Percentiles rank a stretch among this genome's conserved stretches.
Conservation (phyloP, 1,140 invertebrate genomes). For the Nilaparvata lugens region DNA sequence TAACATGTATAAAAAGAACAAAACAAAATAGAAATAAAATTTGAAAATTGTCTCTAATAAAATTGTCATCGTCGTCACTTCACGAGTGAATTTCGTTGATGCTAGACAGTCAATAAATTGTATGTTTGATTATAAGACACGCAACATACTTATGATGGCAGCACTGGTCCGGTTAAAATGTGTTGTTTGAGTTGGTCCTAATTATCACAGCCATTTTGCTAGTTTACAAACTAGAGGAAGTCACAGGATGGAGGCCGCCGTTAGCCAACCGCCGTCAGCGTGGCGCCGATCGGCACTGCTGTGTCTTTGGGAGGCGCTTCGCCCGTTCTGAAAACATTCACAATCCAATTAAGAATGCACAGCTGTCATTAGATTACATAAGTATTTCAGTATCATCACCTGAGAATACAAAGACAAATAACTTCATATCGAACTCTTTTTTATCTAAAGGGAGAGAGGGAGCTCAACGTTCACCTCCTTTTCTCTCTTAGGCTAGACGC, state of each 20-base stretch:
- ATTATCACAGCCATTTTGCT: neutral
- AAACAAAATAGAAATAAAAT: too few relatives aligned
- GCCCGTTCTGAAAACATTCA: neutral
- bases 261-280: conserved; percentile 14
- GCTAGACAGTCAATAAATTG: too few relatives aligned
- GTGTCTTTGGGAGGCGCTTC: neutral
- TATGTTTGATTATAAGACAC: too few relatives aligned
- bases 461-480: neutral
- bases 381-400: neutral
- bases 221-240: conserved; percentile 1
- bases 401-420: neutral
- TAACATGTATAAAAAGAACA: too few relatives aligned
- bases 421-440: neutral
- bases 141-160: too few relatives aligned
- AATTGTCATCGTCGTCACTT: too few relatives aligned
- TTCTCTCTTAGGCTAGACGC: too few relatives aligned
- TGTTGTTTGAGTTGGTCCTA: neutral
- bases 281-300: neutral
- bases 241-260: neutral
- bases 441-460: neutral
- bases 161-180: too few relatives aligned
- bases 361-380: neutral
- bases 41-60: too few relatives aligned
- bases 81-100: too few relatives aligned
- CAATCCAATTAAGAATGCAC: neutral